Evolutionary conservation across 2,797 vertebrate species (phyloP).

Genomic region (Chelon labrosus): DNA sequence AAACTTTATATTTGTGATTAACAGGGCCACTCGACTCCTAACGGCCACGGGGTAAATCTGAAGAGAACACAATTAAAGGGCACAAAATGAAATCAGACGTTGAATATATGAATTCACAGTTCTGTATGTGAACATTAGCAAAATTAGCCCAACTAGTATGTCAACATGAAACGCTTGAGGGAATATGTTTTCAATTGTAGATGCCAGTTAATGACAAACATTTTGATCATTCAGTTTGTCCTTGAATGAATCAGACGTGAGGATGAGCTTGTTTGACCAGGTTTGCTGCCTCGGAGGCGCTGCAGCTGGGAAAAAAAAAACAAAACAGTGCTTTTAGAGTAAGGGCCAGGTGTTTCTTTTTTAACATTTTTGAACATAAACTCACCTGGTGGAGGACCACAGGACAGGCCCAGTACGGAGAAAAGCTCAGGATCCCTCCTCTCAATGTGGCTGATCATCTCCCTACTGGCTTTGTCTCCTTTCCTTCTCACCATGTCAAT

Average conservation of each 20-base stretch:
- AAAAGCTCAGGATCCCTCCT: background rate
- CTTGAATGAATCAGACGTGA: background rate
- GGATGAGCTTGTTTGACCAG: background rate
- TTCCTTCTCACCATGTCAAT: slow-evolving; percentile 68
- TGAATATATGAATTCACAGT: too few relatives aligned
- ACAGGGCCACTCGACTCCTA: slow-evolving; percentile 84
- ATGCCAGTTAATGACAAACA: slow-evolving; percentile 34
- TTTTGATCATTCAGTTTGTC: background rate
- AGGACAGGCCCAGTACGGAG: background rate
- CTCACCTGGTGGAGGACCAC: too few relatives aligned
- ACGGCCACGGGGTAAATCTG: slow-evolving; percentile 82
- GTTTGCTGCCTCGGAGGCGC: rapidly evolving
- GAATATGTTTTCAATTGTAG: too few relatives aligned
- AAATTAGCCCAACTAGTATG: background rate
- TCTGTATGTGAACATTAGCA: background rate
- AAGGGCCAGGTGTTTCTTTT: background rate
- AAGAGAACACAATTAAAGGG: slow-evolving; percentile 4
- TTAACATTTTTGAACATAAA: background rate
- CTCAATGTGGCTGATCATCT: slow-evolving; percentile 47
- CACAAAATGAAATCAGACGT: too few relatives aligned
- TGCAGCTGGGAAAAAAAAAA: slow-evolving; percentile 22
- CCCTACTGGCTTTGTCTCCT: slow-evolving; percentile 68
- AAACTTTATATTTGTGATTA: slow-evolving; percentile 90
- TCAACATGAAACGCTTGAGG: too few relatives aligned
- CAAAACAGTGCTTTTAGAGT: background rate